A percentile compares a stretch with the other conserved stretches of the same genome.
These are phyloP conservation scores for Heliocidaris tuberculata DNA, from an alignment of 35 echinoderm and acorn worm species.

Conservation along the genomic window DNA sequence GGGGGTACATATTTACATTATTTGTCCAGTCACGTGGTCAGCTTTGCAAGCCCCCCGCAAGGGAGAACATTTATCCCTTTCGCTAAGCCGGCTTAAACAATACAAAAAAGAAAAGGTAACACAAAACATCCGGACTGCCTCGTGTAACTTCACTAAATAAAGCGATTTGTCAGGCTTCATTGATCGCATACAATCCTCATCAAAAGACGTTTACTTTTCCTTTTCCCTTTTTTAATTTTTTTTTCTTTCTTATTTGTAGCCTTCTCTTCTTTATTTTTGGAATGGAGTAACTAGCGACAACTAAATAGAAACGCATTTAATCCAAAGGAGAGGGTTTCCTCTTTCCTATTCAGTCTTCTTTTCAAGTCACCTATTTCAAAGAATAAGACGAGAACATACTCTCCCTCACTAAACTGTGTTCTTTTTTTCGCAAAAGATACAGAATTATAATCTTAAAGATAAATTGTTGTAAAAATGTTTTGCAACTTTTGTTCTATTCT, in stretches of 20 bases:
- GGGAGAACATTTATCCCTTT: neutral
- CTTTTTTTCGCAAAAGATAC: too few species aligned
- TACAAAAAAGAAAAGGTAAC: neutral
- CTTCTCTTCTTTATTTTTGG: neutral
- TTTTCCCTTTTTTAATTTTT: neutral
- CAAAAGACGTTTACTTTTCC: neutral
- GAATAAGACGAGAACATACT: too few species aligned
- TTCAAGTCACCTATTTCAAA: too few species aligned
- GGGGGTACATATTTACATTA: neutral
- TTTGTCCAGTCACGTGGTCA: neutral
- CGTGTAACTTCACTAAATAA: neutral
- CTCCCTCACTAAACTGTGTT: too few species aligned
- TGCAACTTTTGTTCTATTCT: too few species aligned
- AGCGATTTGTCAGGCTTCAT: constrained; percentile 18
- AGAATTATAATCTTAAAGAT: too few species aligned
- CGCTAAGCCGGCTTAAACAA: neutral
- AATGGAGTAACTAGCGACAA: neutral
- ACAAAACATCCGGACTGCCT: constrained; percentile 14
- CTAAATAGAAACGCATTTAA: neutral
- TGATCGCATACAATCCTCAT: constrained; percentile 6
- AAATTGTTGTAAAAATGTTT: too few species aligned
- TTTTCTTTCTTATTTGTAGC: neutral
- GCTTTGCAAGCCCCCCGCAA: neutral
- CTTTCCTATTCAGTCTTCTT: too few species aligned
- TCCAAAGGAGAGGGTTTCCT: neutral